Evolutionary conservation across 2,888 invertebrate species (phyloP), one percentile per base, ranked within the genome.

Genomic region (Magallana nippona): DNA sequence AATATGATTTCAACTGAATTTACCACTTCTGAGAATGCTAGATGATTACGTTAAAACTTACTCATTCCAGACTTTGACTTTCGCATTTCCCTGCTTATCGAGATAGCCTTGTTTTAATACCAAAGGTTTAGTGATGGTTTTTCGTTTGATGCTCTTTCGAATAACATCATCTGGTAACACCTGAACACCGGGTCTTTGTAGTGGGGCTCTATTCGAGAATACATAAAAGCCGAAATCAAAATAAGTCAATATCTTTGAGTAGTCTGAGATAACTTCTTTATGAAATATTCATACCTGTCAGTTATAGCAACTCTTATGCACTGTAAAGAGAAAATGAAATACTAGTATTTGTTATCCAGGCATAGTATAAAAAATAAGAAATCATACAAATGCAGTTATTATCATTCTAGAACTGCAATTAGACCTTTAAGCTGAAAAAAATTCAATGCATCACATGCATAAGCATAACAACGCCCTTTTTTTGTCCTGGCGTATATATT

Each of bases 51-150:
- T 5, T n/a, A n/a, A n/a, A 15, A 57, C 85, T 56, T 82, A 91
- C 91, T 88, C 90, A 77, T 89, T 89, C 91, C 91, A 91, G 3
- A 89, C 89, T 15, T 91, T 89, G 84, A 91, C 90, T 78, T 89
- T 89, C 10, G 90, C 90, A 83, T 90, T 89, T 32, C 91, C 91
- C 55, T 90, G 90, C 85, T 91, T 91, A 81, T 91, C 91, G 62
- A 91, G 82, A 3, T 89, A 44, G 1, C 89, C 91, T 55, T 91
- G 91, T 79, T 90, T 90, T 78, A 91, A 84, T 13, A 90, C 85
- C 13, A n/a, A 15, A 13, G 32, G 32, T 63, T 22, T 63, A 3
- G 63, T 27, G 13, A 63, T 8, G 13, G 63, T 22, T 71, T 22
- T 71, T 8, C 71, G 27, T 71, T 71, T 71, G 27, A 15, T 32